Percentiles rank a stretch among this genome's conserved stretches.
These are phyloP conservation scores for Musca domestica DNA, from an alignment of 1,140 invertebrate genomes.

Conservation along the genomic window DNA sequence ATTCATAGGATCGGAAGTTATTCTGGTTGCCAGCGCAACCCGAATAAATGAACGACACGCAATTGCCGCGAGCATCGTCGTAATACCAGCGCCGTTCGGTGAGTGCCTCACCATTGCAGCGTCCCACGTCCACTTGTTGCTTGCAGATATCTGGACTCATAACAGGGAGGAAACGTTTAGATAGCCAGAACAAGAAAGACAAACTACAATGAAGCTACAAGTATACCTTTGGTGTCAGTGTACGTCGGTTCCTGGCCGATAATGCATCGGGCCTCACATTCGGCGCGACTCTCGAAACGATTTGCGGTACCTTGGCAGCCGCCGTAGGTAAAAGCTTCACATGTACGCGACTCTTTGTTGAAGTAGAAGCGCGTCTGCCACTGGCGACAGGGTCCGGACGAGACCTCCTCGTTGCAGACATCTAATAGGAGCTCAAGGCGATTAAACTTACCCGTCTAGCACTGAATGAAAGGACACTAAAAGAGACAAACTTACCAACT, in stretches of 20 bases:
- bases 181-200: no score
- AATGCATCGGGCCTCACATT: constrained; percentile 69
- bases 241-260: constrained; percentile 40
- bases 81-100: constrained; percentile 75
- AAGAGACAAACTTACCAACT: constrained; percentile 61
- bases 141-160: constrained; percentile 60
- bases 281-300: constrained; percentile 68
- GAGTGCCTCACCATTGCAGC: constrained; percentile 63
- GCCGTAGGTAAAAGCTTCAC: constrained; percentile 73
- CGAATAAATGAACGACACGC: constrained; percentile 75
- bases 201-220: no score
- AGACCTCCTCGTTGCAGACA: constrained; percentile 62
- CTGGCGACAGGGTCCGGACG: constrained; percentile 68
- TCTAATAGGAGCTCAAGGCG: constrained; percentile 54
- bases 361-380: constrained; percentile 68
- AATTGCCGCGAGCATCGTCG: constrained; percentile 68
- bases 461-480: neutral
- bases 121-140: constrained; percentile 69
- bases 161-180: neutral
- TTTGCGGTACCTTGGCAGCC: constrained; percentile 87
- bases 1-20: constrained; percentile 72
- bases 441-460: neutral
- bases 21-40: constrained; percentile 80
- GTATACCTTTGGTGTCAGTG: constrained; percentile 38
- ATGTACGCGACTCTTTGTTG: constrained; percentile 58